phyloP scores from a whole-genome alignment of 2,113 vertebrate species.

The Dasypus novemcinctus region DNA sequence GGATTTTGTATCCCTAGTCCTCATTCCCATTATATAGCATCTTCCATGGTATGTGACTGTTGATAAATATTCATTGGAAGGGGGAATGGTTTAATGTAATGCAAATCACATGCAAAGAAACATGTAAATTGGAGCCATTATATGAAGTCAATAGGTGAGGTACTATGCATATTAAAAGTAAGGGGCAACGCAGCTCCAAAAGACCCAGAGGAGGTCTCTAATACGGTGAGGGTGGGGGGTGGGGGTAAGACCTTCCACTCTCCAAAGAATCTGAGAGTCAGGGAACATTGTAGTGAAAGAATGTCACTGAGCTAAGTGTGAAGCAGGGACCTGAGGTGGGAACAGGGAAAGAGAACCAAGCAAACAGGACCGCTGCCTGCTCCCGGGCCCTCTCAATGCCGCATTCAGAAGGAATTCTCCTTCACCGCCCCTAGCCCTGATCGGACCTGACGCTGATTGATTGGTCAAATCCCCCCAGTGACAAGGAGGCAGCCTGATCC shows the following conservation, averaged over 20 bases:
- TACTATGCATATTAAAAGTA: conserved; percentile 66
- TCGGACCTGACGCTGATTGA: conserved; percentile 50
- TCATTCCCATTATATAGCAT: conserved; percentile 61
- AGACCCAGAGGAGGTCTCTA: conserved; percentile 1
- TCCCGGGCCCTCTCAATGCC: background rate
- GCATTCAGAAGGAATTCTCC: conserved; percentile 29
- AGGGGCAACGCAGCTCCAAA: conserved; percentile 21
- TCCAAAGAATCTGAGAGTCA: background rate
- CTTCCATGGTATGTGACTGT: conserved; percentile 58
- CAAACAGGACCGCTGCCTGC: background rate
- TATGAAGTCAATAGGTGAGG: conserved; percentile 73
- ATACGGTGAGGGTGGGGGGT: background rate
- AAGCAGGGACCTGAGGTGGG: background rate
- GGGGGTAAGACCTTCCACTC: background rate
- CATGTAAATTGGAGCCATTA: conserved; percentile 73
- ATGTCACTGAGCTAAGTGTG: background rate
- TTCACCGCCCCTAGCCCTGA: background rate
- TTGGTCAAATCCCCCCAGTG: conserved; percentile 37
- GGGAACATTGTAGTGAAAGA: background rate
- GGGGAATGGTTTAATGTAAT: conserved; percentile 64
- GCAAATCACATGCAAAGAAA: conserved; percentile 77
- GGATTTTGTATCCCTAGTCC: conserved; percentile 44
- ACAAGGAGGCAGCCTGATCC: conserved; percentile 40
- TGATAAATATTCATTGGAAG: conserved; percentile 77
- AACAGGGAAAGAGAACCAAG: background rate